phyloP scores from a whole-genome alignment of 2,113 vertebrate species.

The Paramormyrops kingsleyae region DNA sequence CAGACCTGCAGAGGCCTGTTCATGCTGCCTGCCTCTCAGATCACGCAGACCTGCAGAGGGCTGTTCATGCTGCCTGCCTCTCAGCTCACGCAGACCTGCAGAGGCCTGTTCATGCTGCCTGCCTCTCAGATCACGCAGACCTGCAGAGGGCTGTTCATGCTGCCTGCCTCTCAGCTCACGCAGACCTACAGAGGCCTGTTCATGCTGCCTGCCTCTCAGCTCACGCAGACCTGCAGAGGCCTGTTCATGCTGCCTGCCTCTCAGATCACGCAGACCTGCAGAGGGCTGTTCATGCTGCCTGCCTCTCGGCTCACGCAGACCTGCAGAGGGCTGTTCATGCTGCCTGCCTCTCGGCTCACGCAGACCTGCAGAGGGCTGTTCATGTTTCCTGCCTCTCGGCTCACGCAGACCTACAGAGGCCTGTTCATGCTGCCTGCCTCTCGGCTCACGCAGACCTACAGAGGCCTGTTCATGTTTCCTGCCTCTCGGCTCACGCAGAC shows the following conservation, averaged over 20 bases:
- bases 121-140: not conserved
- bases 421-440: not conserved
- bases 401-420: not conserved
- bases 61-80: not conserved
- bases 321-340: not conserved
- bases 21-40: no score
- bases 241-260: not conserved
- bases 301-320: not conserved
- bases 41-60: not conserved
- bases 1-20: no score
- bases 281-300: no score
- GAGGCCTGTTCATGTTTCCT: no score
- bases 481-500: not conserved
- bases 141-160: not conserved
- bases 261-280: not conserved
- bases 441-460: not conserved
- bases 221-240: not conserved
- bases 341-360: not conserved
- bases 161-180: not conserved
- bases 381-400: no score
- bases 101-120: no score
- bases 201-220: no score
- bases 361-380: no score
- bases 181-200: no score
- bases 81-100: not conserved